These are phyloP conservation scores for Brachionus calyciflorus DNA, from an alignment of 1,140 invertebrate species.

Conservation along the genomic window DNA sequence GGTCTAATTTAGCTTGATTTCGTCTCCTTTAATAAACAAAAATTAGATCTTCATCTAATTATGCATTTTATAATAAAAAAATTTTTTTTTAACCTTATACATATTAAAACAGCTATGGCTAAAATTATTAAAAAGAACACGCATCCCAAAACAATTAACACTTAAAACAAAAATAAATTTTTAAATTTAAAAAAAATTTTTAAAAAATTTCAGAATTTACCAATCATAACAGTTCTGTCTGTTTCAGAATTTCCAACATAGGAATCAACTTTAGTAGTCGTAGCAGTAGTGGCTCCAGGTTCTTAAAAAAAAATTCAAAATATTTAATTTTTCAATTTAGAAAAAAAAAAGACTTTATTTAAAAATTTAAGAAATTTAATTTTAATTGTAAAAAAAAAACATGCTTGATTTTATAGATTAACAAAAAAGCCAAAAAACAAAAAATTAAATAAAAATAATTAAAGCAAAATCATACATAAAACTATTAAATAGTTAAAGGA, in stretches of 20 bases:
- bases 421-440: slow-evolving; percentile 5
- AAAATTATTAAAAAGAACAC: slow-evolving; percentile 37
- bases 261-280: not conserved
- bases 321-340: slow-evolving; percentile 1
- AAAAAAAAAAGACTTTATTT: no score
- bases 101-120: slow-evolving; percentile 18
- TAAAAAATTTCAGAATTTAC: slow-evolving; percentile 13
- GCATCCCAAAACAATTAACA: slow-evolving; percentile 28
- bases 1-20: slow-evolving; percentile 7
- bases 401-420: no score
- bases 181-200: no score
- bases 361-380: no score
- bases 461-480: not conserved
- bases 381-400: no score
- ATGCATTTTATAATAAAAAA: not conserved
- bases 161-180: slow-evolving; percentile 4
- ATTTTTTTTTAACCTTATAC: slow-evolving; percentile 41
- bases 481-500: no score
- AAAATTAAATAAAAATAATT: not conserved
- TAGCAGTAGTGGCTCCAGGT: slow-evolving; percentile 7
- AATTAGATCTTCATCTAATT: not conserved
- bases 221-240: slow-evolving; percentile 40
- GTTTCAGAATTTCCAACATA: slow-evolving; percentile 5
- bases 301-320: not conserved
- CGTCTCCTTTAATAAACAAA: not conserved